Evolutionary conservation across 2,888 invertebrate genomes (phyloP).

Genomic region (Meliscaeva auricollis): DNA sequence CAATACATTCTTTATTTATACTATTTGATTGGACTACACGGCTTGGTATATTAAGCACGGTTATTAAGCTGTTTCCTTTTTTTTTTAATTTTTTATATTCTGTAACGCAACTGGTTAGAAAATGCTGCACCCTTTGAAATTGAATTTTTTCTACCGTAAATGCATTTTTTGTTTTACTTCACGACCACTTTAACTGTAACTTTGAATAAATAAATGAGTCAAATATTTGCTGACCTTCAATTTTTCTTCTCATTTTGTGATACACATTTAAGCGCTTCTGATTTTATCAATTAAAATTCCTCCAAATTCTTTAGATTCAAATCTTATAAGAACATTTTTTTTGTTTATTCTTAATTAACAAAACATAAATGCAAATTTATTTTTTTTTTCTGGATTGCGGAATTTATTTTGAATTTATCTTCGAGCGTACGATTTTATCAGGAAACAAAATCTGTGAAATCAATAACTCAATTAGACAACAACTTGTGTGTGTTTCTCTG

Average conservation of each 20-base stretch:
- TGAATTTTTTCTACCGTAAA: no score
- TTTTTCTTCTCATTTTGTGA: background rate
- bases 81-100: no score
- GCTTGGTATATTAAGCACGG: no score
- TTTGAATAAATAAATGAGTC: slow-evolving; percentile 38
- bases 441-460: slow-evolving; percentile 58
- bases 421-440: slow-evolving; percentile 34
- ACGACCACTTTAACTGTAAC: slow-evolving; percentile 5
- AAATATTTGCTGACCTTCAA: slow-evolving; percentile 29
- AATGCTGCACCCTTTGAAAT: no score
- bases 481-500: slow-evolving; percentile 30
- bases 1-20: no score
- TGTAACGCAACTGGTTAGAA: no score
- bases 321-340: slow-evolving; percentile 18
- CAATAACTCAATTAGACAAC: slow-evolving; percentile 70
- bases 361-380: slow-evolving; percentile 69
- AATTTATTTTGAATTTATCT: slow-evolving; percentile 55
- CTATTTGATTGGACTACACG: no score
- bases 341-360: slow-evolving; percentile 60
- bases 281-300: slow-evolving; percentile 72
- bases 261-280: slow-evolving; percentile 56
- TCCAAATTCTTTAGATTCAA: slow-evolving; percentile 54
- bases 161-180: no score
- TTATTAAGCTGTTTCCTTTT: no score
- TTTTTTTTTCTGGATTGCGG: slow-evolving; percentile 14